Evolutionary conservation across 1,140 invertebrate species (phyloP).

Genomic region (Araneus ventricosus): DNA sequence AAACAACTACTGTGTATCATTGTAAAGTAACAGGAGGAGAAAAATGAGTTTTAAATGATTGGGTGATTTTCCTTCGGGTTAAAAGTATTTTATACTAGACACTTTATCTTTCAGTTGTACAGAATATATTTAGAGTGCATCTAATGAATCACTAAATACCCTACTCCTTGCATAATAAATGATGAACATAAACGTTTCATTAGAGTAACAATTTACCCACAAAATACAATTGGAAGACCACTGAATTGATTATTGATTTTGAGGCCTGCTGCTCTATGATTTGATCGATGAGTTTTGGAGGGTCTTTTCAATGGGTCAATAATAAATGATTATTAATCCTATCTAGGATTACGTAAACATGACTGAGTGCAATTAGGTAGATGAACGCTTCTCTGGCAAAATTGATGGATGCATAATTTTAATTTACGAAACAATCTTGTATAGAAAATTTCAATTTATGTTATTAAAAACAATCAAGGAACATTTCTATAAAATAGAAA

Average conservation of each 20-base stretch:
- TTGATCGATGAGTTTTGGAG: slow-evolving; percentile 29
- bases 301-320: slow-evolving; percentile 23
- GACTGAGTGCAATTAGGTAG: not conserved
- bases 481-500: no score
- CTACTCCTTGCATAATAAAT: slow-evolving; percentile 5
- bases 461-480: not conserved
- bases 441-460: not conserved
- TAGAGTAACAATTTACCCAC: not conserved
- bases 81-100: not conserved
- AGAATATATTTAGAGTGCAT: not conserved
- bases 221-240: slow-evolving; percentile 17
- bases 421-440: not conserved
- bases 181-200: slow-evolving; percentile 8
- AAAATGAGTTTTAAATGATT: no score
- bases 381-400: not conserved
- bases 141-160: not conserved
- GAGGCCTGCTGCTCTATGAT: slow-evolving; percentile 10
- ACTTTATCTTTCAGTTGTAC: not conserved
- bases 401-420: not conserved
- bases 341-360: slow-evolving; percentile 22
- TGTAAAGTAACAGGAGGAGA: no score
- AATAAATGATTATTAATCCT: slow-evolving; percentile 46
- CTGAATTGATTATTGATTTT: slow-evolving; percentile 34
- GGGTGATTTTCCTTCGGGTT: not conserved
- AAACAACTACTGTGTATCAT: no score